phyloP scores from a whole-genome alignment of 2,888 invertebrate species.

The Serripes groenlandicus region DNA sequence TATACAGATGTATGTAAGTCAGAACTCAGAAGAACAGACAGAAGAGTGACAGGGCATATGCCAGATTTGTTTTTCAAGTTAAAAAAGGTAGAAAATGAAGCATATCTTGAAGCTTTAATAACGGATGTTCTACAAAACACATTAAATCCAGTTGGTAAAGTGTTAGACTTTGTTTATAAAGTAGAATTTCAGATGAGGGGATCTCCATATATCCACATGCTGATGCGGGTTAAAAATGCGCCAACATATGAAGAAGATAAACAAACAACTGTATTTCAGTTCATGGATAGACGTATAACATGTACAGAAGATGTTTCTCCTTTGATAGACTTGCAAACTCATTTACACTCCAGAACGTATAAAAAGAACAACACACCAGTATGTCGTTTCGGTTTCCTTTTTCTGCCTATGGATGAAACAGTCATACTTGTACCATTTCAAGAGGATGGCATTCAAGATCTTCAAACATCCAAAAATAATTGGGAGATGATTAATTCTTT shows the following conservation, averaged over 20 bases:
- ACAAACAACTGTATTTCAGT: background rate
- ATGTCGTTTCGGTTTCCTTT: conserved; percentile 45
- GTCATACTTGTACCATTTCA: conserved; percentile 36
- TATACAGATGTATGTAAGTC: conserved; percentile 25
- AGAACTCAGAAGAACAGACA: conserved; percentile 19
- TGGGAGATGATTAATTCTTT: background rate
- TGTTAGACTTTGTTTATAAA: conserved; percentile 61
- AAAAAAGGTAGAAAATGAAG: conserved; percentile 14
- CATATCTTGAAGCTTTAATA: too few species aligned
- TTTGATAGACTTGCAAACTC: conserved; percentile 17
- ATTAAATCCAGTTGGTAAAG: too few species aligned
- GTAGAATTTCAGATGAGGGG: conserved; percentile 64
- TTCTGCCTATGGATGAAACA: conserved; percentile 42
- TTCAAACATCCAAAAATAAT: background rate
- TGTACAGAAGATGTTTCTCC: too few species aligned
- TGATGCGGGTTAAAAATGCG: conserved; percentile 51
- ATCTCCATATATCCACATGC: conserved; percentile 55
- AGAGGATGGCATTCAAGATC: background rate
- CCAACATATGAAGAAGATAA: conserved; percentile 20
- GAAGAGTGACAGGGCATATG: conserved; percentile 33
- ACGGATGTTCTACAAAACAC: too few species aligned
- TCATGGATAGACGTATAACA: conserved; percentile 42
- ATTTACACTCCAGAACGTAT: conserved; percentile 38
- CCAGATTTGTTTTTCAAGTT: conserved; percentile 49
- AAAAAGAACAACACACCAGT: conserved; percentile 30